phyloP scores from a whole-genome alignment of 2,888 invertebrate genomes.

The Bugula neritina region DNA sequence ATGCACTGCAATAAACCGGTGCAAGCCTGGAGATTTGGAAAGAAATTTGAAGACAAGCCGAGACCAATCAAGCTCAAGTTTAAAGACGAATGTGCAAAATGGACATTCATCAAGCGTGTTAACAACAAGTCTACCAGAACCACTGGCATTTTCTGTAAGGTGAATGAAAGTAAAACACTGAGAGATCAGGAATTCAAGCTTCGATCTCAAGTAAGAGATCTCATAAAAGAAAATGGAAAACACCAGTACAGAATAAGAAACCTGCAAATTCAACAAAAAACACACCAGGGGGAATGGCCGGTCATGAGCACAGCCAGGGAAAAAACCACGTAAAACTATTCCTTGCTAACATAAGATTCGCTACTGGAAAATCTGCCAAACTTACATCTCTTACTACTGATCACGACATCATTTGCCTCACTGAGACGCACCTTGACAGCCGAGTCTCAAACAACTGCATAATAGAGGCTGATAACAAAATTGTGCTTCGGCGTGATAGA shows the following conservation, averaged over 20 bases:
- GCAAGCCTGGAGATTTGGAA: not conserved
- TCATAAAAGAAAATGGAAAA: not conserved
- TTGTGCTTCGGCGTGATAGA: not conserved
- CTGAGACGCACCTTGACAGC: constrained; percentile 4
- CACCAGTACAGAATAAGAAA: not conserved
- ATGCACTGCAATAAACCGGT: not conserved
- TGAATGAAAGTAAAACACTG: not conserved
- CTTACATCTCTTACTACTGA: not conserved
- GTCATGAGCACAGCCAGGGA: not conserved
- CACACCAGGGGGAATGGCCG: not conserved
- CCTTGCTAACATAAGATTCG: constrained; percentile 1
- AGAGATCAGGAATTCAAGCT: constrained; percentile 3
- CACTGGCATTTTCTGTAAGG: constrained; percentile 4
- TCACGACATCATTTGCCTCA: not conserved
- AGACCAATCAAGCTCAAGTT: constrained; percentile 15
- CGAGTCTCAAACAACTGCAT: not conserved
- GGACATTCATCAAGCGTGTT: not conserved
- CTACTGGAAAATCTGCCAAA: not conserved
- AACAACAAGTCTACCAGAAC: not conserved
- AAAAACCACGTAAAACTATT: not conserved
- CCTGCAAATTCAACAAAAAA: constrained; percentile 8
- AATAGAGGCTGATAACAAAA: not conserved
- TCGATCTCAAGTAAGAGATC: not conserved
- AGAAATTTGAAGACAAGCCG: not conserved
- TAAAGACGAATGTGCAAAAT: not conserved